A percentile compares a stretch with the other conserved stretches of the same genome.
Conservation (phyloP, 2,888 invertebrate genomes). For the Horisme vitalbata region DNA sequence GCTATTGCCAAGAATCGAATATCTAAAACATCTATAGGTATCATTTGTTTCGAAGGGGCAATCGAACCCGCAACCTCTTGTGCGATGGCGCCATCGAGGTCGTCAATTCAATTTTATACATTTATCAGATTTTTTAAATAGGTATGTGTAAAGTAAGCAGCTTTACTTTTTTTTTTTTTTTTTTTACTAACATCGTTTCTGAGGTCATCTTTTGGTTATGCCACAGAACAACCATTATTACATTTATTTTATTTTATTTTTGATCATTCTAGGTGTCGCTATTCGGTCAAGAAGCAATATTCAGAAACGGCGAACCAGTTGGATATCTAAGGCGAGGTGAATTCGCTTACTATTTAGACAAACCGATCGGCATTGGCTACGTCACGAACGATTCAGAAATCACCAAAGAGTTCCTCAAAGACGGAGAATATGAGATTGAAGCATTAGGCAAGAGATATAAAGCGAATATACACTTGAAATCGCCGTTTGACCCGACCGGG, state of each 20-base stretch:
- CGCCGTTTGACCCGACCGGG: constrained; percentile 92
- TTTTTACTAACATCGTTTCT: neutral
- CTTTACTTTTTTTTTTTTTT: too few species aligned
- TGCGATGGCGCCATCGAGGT: too few species aligned
- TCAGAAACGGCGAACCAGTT: constrained; percentile 88
- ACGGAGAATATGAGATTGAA: constrained; percentile 91
- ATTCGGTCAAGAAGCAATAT: constrained; percentile 93
- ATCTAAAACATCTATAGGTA: too few species aligned
- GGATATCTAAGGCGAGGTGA: constrained; percentile 93
- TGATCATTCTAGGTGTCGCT: constrained; percentile 86
- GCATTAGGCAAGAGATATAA: constrained; percentile 88
- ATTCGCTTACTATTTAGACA: constrained; percentile 84
- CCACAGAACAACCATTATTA: neutral
- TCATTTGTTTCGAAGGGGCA: too few species aligned
- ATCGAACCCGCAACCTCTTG: too few species aligned
- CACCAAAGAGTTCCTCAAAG: constrained; percentile 85
- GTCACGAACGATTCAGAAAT: constrained; percentile 81
- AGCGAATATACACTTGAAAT: constrained; percentile 86
- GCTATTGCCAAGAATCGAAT: too few species aligned
- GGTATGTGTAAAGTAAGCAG: too few species aligned
- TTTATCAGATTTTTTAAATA: too few species aligned
- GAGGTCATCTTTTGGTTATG: neutral
- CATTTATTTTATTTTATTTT: too few species aligned
- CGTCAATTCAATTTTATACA: too few species aligned
- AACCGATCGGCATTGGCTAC: constrained; percentile 84